These are phyloP conservation scores for Aporophyla nigra DNA, from an alignment of 2,888 invertebrate genomes.

Conservation along the genomic window DNA sequence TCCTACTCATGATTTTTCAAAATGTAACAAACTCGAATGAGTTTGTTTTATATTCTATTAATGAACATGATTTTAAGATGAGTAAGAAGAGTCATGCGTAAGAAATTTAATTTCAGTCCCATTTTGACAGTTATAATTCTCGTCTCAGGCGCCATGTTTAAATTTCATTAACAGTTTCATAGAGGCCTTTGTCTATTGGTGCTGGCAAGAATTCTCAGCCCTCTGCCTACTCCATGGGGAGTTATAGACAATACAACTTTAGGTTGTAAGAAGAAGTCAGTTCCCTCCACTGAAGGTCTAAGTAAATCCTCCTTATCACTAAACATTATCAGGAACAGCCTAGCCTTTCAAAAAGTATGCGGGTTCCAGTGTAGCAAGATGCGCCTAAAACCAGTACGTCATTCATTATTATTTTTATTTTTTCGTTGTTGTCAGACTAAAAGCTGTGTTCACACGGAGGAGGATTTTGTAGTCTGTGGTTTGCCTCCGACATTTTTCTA, in stretches of 20 bases:
- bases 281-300: conserved; percentile 11
- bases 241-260: background rate
- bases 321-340: conserved; percentile 3
- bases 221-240: background rate
- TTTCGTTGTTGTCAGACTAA: conserved; percentile 19
- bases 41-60: no score
- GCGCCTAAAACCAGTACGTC: conserved; percentile 42
- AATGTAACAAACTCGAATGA: no score
- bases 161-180: background rate
- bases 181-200: background rate
- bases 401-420: conserved; percentile 27
- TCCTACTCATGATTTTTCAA: no score
- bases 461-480: background rate
- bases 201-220: background rate
- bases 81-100: background rate
- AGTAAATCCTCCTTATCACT: conserved; percentile 12
- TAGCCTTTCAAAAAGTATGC: conserved; percentile 23
- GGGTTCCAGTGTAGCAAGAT: conserved; percentile 41
- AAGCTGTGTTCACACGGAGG: conserved; percentile 1
- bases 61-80: no score
- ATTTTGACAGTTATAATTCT: conserved; percentile 9
- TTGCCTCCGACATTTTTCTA: background rate
- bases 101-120: background rate
- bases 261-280: background rate
- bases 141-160: background rate